Base-by-base conservation (phyloP, 2,797 vertebrate genomes). In the Pelodytes ibericus region DNA sequence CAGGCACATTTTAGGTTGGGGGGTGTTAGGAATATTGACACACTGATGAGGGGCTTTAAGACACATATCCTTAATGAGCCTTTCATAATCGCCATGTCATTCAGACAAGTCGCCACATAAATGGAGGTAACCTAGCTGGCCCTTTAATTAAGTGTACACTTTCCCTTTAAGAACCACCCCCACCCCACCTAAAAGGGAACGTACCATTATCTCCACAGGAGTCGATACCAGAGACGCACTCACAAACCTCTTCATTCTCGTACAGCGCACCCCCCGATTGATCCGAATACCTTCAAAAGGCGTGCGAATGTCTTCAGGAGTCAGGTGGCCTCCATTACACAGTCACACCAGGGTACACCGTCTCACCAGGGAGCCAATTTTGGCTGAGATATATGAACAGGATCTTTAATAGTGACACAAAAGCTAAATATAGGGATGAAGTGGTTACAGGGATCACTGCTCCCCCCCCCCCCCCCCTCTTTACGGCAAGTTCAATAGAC, bases 401-500 rank as follows among this genome's bases (percentile, higher is more conserved):
- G 26, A 78, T 78, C 56, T 78, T 72, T 66, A 78, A 72, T 66
- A 66, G 75, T 72, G 75, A 72, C 69, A 68, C 71, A 79, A 79
- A 73, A 73, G 76, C 71, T 73, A 73, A 73, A 79, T 73, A 79
- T 62, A 69, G 76, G 63, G 56, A 62, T 72, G 76, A 62, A 68
- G 57, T 59, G 61, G 76, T 79, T 73, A 79, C 63, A 79, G 57
- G 76, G 70, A 73, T 79, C 76, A 73, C 70, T 61, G 76, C 71
- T 44, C 73, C 39, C n/a, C n/a, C n/a, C n/a, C n/a, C n/a, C n/a
- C n/a, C n/a, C n/a, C n/a, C n/a, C n/a, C 64, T 66, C 76, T 79
- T 79, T 79, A 79, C 70, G 73, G 76, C 76, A 79, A 73, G 76
- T 73, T 79, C 76, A 73, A 79, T 79, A 79, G 70, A 79, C 71